Conservation (phyloP, 1,140 invertebrate species). For the Neelides sp. region DNA sequence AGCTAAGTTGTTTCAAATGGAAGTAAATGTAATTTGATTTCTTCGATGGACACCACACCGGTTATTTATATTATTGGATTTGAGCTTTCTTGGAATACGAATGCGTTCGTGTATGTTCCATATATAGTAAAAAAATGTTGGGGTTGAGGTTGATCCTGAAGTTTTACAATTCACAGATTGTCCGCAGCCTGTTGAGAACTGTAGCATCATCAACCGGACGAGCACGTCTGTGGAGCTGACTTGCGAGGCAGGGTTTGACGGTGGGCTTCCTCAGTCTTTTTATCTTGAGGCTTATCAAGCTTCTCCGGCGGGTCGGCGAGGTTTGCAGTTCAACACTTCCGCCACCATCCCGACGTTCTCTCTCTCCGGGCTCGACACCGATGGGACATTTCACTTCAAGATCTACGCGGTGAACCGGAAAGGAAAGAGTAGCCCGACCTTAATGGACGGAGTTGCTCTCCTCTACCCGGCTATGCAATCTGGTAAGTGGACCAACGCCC, state of each 20-base stretch:
- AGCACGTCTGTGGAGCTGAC: constrained; percentile 57
- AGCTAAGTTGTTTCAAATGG: too few species aligned
- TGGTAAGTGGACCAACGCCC: constrained; percentile 45
- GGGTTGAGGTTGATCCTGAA: neutral
- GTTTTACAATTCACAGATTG: constrained; percentile 34
- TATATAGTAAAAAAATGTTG: too few species aligned
- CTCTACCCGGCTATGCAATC: constrained; percentile 65
- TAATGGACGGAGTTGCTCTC: constrained; percentile 59
- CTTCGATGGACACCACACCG: too few species aligned
- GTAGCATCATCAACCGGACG: constrained; percentile 58
- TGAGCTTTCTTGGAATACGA: too few species aligned
- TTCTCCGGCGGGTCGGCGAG: constrained; percentile 38
- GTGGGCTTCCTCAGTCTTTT: constrained; percentile 68
- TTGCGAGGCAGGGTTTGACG: constrained; percentile 65
- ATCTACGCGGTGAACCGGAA: constrained; percentile 66
- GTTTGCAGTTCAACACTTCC: constrained; percentile 48
- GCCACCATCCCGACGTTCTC: constrained; percentile 51
- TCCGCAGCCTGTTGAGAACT: constrained; percentile 60
- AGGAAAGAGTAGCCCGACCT: constrained; percentile 54
- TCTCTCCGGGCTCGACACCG: constrained; percentile 56
- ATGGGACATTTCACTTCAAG: constrained; percentile 56
- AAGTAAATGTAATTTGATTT: too few species aligned
- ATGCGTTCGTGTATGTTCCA: too few species aligned
- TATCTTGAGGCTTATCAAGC: constrained; percentile 45
- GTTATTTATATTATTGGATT: too few species aligned